Evolutionary conservation across 2,113 vertebrate genomes (phyloP).

Genomic region (Chionomys nivalis): DNA sequence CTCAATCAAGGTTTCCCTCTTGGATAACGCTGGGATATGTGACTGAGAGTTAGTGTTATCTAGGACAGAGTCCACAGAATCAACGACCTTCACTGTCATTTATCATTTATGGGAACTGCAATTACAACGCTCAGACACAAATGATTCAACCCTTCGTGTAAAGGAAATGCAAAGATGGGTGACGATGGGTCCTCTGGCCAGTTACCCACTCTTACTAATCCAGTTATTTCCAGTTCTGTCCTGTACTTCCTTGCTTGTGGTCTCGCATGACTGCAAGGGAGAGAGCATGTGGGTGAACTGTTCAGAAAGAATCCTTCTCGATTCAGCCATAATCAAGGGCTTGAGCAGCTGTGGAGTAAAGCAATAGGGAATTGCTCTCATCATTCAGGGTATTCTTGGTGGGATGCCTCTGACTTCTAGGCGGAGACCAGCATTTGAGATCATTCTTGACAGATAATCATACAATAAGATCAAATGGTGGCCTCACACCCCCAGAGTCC

Average conservation of each 20-base stretch:
- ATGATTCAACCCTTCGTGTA: not conserved
- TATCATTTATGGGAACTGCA: not conserved
- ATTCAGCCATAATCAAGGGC: not conserved
- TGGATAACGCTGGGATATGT: not conserved
- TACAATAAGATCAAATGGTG: not conserved
- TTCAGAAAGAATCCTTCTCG: not conserved
- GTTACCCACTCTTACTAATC: not conserved
- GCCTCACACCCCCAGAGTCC: accelerated
- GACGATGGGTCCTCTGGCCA: too few species aligned
- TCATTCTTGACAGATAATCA: not conserved
- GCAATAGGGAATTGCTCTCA: not conserved
- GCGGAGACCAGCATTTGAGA: not conserved
- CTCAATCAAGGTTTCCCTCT: not conserved
- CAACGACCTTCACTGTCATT: not conserved
- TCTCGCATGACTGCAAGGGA: not conserved
- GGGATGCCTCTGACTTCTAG: not conserved
- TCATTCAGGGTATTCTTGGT: not conserved
- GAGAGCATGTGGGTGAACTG: not conserved
- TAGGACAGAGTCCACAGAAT: too few species aligned
- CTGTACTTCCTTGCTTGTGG: too few species aligned
- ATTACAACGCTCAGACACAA: not conserved
- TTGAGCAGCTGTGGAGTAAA: not conserved
- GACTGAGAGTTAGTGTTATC: not conserved
- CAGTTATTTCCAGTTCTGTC: not conserved
- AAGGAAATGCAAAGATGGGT: not conserved